Evolutionary conservation across 2,797 vertebrate genomes (phyloP).

Genomic region (Enteromius paludinosus): DNA sequence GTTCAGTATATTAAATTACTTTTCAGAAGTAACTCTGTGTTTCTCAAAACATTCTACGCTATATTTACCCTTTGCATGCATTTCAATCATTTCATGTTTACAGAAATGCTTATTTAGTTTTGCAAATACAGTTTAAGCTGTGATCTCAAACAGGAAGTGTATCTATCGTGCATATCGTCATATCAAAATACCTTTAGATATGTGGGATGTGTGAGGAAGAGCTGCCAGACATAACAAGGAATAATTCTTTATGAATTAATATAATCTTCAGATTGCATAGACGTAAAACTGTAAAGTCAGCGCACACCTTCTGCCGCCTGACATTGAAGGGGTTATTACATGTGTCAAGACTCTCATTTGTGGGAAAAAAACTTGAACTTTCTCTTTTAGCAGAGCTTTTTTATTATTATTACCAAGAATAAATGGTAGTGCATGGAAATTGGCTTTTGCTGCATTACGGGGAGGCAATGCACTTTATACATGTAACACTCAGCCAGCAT

Average conservation of each 20-base stretch:
- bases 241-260: conserved; percentile 28
- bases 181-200: not conserved
- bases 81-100: not conserved
- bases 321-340: conserved; percentile 45
- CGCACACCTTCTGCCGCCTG: conserved; percentile 37
- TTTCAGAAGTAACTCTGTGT: conserved; percentile 19
- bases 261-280: conserved; percentile 47
- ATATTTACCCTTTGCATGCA: not conserved
- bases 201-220: conserved; percentile 31
- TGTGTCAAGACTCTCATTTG: conserved; percentile 5
- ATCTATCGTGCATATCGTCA: not conserved
- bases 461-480: conserved; percentile 1
- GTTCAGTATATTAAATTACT: conserved; percentile 43
- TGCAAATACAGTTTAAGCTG: not conserved
- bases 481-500: not conserved
- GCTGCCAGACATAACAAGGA: conserved; percentile 26
- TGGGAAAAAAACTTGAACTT: not conserved
- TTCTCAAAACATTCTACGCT: not conserved
- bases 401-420: not conserved
- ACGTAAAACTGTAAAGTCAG: conserved; percentile 43
- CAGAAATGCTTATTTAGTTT: not conserved
- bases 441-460: not conserved
- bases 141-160: not conserved
- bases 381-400: not conserved
- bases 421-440: not conserved